Evolutionary conservation across 2,113 vertebrate genomes (phyloP), one percentile per base, ranked within the genome.

Genomic region (Dicrurus megarhynchus): DNA sequence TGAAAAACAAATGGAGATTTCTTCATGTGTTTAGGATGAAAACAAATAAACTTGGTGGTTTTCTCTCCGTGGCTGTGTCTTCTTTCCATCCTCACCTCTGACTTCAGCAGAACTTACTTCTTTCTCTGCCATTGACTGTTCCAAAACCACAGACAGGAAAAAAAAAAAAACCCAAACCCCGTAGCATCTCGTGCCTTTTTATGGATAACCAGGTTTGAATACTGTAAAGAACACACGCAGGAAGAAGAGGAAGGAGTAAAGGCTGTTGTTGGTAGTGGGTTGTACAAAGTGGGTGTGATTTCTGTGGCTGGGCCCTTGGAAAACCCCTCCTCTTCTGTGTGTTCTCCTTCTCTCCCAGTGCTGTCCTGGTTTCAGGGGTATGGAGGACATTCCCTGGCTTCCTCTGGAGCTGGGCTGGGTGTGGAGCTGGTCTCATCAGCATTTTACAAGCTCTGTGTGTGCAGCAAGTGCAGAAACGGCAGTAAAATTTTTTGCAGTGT

Each of bases 401-500:
- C 42, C 19, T 56, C 30, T 16, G 71, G 81, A 63, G 8, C 30
- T 3, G 44, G 60, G 46, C 76, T 77, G 6, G 3, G 3, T 56
- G 56, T 5, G 28, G 53, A 78, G 60, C 28, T 89, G 65, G 84
- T 76, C 80, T 52, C 70, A 39, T 74, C 59, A 57, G 52, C 81
- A 41, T 94, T 83, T 95, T 39, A 57, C 89, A 90, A 69, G 80
- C 44, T 24, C 6, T 64, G 37, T 55, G 32, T 90, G 84, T 74
- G 80, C 53, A 91, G 44, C n/a, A 87, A 96, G 83, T 89, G 82
- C 77, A 87, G 76, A 63, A 95, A 84, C 60, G 35, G 73, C 76
- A 76, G 27, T 69, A 83, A 93, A 86, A 44, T 20, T 84, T 84
- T 89, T 92, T 88, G 87, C 89, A 18, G 70, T 9, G 37, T 73